Evolutionary conservation across 2,113 vertebrate species (phyloP).

Genomic region (Apistogramma diplotaenia): DNA sequence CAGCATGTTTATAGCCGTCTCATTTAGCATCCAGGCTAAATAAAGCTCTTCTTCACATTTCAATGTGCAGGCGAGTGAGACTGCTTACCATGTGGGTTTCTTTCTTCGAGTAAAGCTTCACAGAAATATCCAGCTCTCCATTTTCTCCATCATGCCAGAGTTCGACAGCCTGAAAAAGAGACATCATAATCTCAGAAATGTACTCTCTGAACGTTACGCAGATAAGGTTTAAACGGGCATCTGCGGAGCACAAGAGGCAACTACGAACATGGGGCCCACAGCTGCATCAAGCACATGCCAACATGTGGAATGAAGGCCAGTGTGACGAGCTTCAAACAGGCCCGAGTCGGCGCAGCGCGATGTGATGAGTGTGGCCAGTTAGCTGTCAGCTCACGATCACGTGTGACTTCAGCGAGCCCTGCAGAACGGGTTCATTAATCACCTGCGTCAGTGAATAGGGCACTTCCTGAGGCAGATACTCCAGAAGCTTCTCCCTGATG

Average conservation of each 20-base stretch:
- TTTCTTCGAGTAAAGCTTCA: conserved; percentile 84
- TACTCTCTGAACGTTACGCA: neutral
- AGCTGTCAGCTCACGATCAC: neutral
- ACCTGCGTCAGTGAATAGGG: conserved; percentile 91
- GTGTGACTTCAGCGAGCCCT: neutral
- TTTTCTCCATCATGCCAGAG: conserved; percentile 85
- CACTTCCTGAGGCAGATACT: conserved; percentile 89
- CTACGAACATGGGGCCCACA: neutral
- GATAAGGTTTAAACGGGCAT: neutral
- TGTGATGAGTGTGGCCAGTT: neutral
- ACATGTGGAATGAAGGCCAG: neutral
- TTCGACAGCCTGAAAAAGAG: conserved; percentile 76
- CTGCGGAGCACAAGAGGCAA: neutral
- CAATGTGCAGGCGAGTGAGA: neutral
- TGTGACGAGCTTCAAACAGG: neutral
- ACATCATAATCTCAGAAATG: neutral
- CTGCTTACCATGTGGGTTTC: conserved; percentile 86
- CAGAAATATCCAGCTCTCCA: conserved; percentile 81
- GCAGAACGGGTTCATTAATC: neutral
- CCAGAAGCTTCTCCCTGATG: conserved; percentile 89
- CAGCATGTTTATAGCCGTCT: neutral
- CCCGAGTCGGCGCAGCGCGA: neutral
- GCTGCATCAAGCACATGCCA: neutral
- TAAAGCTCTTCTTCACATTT: neutral
- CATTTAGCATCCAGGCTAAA: neutral